Evolutionary conservation across 2,797 vertebrate genomes (phyloP).

Genomic region (Acrocephalus scirpaceus): DNA sequence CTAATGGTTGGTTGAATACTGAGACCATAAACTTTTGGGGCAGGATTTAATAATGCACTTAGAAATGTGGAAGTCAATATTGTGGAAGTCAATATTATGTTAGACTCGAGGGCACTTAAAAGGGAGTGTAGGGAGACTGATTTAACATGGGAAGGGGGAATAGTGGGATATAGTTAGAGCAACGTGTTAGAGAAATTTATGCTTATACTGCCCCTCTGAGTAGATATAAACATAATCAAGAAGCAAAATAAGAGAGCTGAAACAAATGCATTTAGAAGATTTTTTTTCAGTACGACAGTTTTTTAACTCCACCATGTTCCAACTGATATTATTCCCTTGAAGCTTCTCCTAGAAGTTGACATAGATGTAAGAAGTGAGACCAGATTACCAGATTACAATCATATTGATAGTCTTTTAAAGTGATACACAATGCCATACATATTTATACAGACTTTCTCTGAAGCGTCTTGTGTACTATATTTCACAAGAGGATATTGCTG

Average conservation of each 20-base stretch:
- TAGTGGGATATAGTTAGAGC: not conserved
- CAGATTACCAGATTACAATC: not conserved
- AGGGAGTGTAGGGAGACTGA: not conserved
- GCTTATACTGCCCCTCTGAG: not conserved
- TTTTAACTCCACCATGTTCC: not conserved
- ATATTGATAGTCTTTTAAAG: not conserved
- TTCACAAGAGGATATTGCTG: not conserved
- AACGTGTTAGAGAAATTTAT: not conserved
- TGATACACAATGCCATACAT: not conserved
- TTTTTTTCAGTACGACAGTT: not conserved
- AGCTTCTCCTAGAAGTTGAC: not conserved
- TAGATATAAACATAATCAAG: not conserved
- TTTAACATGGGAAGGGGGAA: not conserved
- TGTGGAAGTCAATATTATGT: not conserved
- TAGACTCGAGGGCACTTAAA: not conserved
- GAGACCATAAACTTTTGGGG: not conserved
- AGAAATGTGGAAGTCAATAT: not conserved
- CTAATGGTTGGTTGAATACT: not conserved
- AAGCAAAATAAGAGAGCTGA: not conserved
- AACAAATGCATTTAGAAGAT: not conserved
- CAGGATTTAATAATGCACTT: slow-evolving; percentile 13
- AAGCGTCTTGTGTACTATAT: not conserved
- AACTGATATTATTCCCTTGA: not conserved
- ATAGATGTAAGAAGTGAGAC: not conserved
- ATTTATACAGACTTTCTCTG: not conserved